Evolutionary conservation across 2,888 invertebrate species (phyloP).

Genomic region (Caenorhabditis sulstoni): DNA sequence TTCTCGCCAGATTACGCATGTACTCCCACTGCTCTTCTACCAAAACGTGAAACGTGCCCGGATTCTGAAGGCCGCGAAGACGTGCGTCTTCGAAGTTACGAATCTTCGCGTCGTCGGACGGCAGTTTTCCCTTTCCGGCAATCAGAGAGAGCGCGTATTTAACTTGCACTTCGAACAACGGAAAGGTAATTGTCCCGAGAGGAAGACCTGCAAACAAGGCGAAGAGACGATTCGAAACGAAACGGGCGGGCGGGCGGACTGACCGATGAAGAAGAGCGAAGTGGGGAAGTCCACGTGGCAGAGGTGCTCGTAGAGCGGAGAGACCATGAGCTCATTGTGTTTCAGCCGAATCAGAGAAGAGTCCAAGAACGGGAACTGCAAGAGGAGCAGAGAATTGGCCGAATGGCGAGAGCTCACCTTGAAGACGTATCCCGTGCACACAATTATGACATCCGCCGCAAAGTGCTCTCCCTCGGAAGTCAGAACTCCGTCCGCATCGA

Average conservation of each 20-base stretch:
- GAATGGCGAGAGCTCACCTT: constrained; percentile 27
- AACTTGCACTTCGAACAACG: constrained; percentile 71
- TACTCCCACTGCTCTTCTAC: constrained; percentile 71
- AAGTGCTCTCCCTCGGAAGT: constrained; percentile 57
- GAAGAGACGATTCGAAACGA: background rate
- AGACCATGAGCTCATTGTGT: constrained; percentile 75
- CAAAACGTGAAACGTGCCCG: constrained; percentile 60
- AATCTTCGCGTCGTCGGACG: constrained; percentile 26
- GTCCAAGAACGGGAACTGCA: constrained; percentile 80
- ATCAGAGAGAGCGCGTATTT: constrained; percentile 63
- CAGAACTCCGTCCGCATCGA: constrained; percentile 64
- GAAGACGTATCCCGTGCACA: constrained; percentile 81
- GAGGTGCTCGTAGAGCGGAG: constrained; percentile 84
- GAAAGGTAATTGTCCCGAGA: constrained; percentile 68
- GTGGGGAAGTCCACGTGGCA: constrained; percentile 89
- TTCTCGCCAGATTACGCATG: constrained; percentile 60
- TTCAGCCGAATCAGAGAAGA: constrained; percentile 51
- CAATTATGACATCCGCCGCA: constrained; percentile 80
- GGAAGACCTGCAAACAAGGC: constrained; percentile 62
- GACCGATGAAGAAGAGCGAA: constrained; percentile 87
- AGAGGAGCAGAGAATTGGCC: background rate
- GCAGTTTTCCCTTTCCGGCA: constrained; percentile 45
- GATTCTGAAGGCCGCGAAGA: constrained; percentile 29
- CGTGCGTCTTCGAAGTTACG: constrained; percentile 31
- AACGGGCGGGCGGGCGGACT: background rate